Conservation (phyloP, 2,888 invertebrate species). For the Malthinus flaveolus region DNA sequence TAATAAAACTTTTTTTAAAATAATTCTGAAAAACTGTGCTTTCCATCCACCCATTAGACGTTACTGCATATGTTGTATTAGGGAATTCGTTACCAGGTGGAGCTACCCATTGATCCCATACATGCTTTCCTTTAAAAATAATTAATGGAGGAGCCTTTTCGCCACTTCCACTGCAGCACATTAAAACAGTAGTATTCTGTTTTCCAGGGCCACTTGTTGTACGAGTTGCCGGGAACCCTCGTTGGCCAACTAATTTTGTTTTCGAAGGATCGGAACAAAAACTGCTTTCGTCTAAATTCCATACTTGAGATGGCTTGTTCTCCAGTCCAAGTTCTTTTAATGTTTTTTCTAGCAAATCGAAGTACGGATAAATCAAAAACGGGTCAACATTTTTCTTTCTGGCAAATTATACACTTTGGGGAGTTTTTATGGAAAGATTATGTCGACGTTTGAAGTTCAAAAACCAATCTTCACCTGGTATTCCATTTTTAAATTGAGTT, state of each 20-base stretch:
- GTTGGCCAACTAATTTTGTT: constrained; percentile 31
- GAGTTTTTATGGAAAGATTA: constrained; percentile 35
- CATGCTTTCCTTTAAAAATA: constrained; percentile 44
- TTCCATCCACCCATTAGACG: constrained; percentile 44
- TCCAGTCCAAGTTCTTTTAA: constrained; percentile 32
- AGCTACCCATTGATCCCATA: constrained; percentile 39
- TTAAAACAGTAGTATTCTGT: constrained; percentile 43
- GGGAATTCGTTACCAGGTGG: constrained; percentile 30
- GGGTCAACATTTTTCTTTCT: constrained; percentile 34
- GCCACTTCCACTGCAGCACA: constrained; percentile 35
- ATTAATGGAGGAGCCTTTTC: constrained; percentile 44
- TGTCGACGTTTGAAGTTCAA: constrained; percentile 33
- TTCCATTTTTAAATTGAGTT: constrained; percentile 37
- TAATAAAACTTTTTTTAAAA: constrained; percentile 37
- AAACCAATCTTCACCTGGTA: constrained; percentile 38
- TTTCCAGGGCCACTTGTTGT: constrained; percentile 40
- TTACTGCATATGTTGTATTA: constrained; percentile 42
- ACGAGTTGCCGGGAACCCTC: constrained; percentile 21
- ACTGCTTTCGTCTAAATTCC: constrained; percentile 31
- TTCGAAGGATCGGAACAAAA: constrained; percentile 26
- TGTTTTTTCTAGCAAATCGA: constrained; percentile 19
- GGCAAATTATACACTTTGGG: constrained; percentile 34
- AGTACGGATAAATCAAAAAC: constrained; percentile 33
- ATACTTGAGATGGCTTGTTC: constrained; percentile 36
- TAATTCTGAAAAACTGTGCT: constrained; percentile 28